Evolutionary conservation across 1,140 invertebrate genomes (phyloP).

Genomic region (Panulirus ornatus): DNA sequence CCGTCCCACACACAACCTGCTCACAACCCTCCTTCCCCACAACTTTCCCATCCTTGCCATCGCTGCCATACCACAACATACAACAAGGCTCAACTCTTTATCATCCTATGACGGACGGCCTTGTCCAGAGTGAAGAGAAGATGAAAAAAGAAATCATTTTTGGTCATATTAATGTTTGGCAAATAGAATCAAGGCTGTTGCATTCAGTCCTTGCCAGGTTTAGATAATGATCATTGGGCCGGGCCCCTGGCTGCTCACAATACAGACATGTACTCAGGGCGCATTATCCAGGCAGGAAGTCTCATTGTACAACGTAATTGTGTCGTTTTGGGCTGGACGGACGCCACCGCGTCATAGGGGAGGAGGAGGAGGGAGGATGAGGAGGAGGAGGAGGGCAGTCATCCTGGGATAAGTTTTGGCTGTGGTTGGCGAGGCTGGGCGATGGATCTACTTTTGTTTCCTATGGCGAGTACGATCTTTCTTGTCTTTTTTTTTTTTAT

Average conservation of each 20-base stretch:
- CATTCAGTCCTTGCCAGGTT: neutral
- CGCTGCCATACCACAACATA: too few species aligned
- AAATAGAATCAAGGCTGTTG: conserved; percentile 42
- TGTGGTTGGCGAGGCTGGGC: too few species aligned
- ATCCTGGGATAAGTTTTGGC: too few species aligned
- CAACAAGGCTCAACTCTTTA: too few species aligned
- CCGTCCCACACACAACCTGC: neutral
- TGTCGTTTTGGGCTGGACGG: too few species aligned
- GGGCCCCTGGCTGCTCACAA: neutral
- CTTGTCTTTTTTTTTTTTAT: too few species aligned
- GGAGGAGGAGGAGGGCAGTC: too few species aligned
- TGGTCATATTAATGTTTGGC: conserved; percentile 41
- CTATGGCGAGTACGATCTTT: too few species aligned
- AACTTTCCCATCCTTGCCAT: too few species aligned
- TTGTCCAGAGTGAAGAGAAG: neutral
- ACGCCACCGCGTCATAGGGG: neutral
- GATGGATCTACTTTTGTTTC: too few species aligned
- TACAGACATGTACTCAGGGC: neutral
- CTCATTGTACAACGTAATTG: too few species aligned
- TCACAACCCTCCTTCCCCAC: neutral
- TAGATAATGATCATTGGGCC: conserved; percentile 20
- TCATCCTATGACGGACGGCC: neutral
- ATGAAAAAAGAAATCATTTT: neutral
- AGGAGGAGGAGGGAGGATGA: too few species aligned
- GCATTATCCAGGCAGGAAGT: conserved; percentile 2